Evolutionary conservation across 2,888 invertebrate species (phyloP).

Genomic region (Parnassius orleans): DNA sequence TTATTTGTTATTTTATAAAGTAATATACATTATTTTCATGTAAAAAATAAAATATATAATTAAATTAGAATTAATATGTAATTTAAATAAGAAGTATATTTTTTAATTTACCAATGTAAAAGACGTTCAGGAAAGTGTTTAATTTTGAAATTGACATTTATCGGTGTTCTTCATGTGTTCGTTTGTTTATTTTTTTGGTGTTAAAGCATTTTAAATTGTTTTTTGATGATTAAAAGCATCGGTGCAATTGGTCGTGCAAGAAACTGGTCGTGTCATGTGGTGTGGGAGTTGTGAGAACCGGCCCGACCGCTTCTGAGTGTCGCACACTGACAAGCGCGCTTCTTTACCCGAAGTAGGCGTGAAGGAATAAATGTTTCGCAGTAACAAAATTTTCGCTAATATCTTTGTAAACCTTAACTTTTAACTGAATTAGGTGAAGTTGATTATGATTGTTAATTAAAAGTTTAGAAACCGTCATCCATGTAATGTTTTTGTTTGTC

Average conservation of each 20-base stretch:
- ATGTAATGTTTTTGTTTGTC: too few relatives aligned
- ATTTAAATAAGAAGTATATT: too few relatives aligned
- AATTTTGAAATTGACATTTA: too few relatives aligned
- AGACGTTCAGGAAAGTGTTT: too few relatives aligned
- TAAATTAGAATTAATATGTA: too few relatives aligned
- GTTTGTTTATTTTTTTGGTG: slow-evolving; percentile 27
- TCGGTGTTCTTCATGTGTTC: background rate
- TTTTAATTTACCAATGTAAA: too few relatives aligned
- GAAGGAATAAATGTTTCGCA: slow-evolving; percentile 33
- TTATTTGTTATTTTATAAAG: slow-evolving; percentile 34
- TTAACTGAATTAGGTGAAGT: too few relatives aligned
- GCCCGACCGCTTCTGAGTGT: slow-evolving; percentile 46
- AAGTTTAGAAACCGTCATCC: too few relatives aligned
- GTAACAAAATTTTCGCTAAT: slow-evolving; percentile 8
- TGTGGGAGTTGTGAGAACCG: slow-evolving; percentile 67
- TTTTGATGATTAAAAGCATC: slow-evolving; percentile 29
- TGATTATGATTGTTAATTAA: too few relatives aligned
- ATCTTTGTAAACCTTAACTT: too few relatives aligned
- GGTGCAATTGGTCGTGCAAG: slow-evolving; percentile 38
- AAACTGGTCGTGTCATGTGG: slow-evolving; percentile 42
- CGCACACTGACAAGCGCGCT: slow-evolving; percentile 34
- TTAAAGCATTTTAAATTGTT: slow-evolving; percentile 29
- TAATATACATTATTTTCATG: too few relatives aligned
- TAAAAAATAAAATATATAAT: too few relatives aligned
- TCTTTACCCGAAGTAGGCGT: slow-evolving; percentile 35